A percentile compares a stretch with the other conserved stretches of the same genome.
These are phyloP conservation scores for Harpalus rufipes DNA, from an alignment of 2,888 invertebrate genomes.

Conservation along the genomic window DNA sequence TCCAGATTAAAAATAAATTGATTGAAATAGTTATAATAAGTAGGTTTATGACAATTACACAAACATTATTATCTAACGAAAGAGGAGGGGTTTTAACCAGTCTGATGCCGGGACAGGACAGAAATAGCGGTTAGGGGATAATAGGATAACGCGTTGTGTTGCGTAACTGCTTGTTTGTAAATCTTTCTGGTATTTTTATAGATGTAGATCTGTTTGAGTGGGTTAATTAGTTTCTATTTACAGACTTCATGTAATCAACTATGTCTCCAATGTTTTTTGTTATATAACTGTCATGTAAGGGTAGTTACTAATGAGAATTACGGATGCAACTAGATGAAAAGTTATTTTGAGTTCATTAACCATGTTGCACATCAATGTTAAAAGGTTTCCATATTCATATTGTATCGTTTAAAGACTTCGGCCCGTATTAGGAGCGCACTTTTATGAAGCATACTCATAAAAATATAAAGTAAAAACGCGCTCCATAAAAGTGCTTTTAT, in stretches of 20 bases:
- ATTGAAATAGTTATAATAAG: slow-evolving; percentile 42
- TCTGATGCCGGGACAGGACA: neutral
- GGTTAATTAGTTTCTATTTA: slow-evolving; percentile 38
- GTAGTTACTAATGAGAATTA: neutral
- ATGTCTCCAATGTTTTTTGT: neutral
- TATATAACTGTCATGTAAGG: neutral
- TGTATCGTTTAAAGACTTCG: no score
- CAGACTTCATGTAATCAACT: neutral
- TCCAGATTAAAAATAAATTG: slow-evolving; percentile 32
- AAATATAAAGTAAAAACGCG: no score
- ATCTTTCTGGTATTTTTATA: neutral
- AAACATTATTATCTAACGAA: slow-evolving; percentile 26
- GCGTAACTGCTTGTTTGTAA: slow-evolving; percentile 21
- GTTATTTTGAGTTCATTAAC: no score
- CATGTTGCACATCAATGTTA: no score
- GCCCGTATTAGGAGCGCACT: no score
- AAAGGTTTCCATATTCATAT: no score
- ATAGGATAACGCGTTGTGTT: slow-evolving; percentile 41
- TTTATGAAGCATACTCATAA: no score
- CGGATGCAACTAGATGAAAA: no score
- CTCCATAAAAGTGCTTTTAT: no score
- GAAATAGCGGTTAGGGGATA: slow-evolving; percentile 25
- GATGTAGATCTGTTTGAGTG: slow-evolving; percentile 6
- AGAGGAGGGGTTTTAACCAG: neutral
- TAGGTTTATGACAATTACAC: slow-evolving; percentile 30